Percentiles rank a stretch among this genome's conserved stretches.
These are phyloP conservation scores for Aegithalos caudatus DNA, from an alignment of 2,113 vertebrate genomes.

Conservation along the genomic window DNA sequence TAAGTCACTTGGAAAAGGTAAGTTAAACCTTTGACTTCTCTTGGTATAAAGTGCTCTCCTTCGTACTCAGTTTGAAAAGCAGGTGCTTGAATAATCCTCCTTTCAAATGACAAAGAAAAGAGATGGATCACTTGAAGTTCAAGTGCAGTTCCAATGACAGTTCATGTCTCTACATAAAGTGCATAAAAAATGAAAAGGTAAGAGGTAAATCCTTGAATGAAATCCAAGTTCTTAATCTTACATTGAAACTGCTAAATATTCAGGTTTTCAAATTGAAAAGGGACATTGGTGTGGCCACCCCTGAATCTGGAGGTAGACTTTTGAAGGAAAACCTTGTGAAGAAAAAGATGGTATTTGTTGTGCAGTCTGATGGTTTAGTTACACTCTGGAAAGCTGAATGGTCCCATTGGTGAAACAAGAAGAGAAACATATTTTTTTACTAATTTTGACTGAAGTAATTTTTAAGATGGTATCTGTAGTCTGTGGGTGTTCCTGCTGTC, in stretches of 20 bases:
- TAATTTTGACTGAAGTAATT: not conserved
- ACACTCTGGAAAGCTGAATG: not conserved
- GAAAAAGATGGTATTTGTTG: not conserved
- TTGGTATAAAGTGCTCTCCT: not conserved
- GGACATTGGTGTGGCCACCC: not conserved
- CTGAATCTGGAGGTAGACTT: not conserved
- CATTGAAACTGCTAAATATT: not conserved
- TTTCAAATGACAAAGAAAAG: not conserved
- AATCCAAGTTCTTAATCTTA: not conserved
- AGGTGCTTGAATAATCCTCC: not conserved
- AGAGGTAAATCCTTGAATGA: not conserved
- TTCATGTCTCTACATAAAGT: conserved; percentile 1
- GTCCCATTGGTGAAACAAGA: not conserved
- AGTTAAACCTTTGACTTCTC: not conserved
- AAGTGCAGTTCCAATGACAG: not conserved
- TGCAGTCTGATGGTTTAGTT: not conserved
- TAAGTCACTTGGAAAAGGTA: not conserved
- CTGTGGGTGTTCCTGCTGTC: not conserved
- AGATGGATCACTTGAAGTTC: not conserved
- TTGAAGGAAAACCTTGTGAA: not conserved
- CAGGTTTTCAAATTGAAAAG: not conserved
- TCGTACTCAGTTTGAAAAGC: not conserved
- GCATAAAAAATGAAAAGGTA: not conserved
- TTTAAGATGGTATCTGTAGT: not conserved
- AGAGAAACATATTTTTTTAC: not conserved